phyloP scores from a whole-genome alignment of 2,113 vertebrate species.

The Sinocyclocheilus rhinocerous region DNA sequence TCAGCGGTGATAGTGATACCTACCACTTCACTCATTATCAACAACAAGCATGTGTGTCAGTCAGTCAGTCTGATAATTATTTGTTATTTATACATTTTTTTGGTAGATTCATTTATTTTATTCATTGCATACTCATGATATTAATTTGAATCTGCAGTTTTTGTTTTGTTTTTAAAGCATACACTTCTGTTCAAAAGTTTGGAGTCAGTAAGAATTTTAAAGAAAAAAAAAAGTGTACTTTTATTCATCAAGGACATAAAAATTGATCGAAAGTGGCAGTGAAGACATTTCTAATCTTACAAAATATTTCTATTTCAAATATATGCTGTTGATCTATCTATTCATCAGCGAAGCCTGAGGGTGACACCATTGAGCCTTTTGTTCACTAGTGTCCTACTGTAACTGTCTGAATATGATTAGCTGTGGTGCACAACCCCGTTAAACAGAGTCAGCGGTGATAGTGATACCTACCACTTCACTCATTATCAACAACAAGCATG shows the following conservation, averaged over 20 bases:
- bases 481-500: neutral
- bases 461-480: neutral
- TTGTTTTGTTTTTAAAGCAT: neutral
- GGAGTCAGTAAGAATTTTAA: too few relatives aligned
- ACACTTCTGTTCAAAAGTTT: neutral
- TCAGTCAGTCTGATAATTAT: neutral
- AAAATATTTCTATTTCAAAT: neutral
- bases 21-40: neutral
- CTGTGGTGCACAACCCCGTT: neutral
- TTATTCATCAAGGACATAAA: neutral
- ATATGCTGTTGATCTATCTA: neutral
- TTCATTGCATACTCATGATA: neutral
- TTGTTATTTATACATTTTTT: neutral
- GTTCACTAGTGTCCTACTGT: slow-evolving; percentile 25
- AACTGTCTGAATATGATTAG: slow-evolving; percentile 41
- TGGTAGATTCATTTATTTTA: neutral
- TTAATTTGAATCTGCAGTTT: too few relatives aligned
- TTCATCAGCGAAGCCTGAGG: neutral
- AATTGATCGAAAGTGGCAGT: neutral
- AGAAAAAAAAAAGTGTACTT: neutral
- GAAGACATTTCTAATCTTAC: neutral
- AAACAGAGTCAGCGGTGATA: neutral
- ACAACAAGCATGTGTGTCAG: neutral
- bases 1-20: neutral
- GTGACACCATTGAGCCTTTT: slow-evolving; percentile 50